Evolutionary conservation across 2,888 invertebrate species (phyloP).

Genomic region (Agriopis aurantiaria): DNA sequence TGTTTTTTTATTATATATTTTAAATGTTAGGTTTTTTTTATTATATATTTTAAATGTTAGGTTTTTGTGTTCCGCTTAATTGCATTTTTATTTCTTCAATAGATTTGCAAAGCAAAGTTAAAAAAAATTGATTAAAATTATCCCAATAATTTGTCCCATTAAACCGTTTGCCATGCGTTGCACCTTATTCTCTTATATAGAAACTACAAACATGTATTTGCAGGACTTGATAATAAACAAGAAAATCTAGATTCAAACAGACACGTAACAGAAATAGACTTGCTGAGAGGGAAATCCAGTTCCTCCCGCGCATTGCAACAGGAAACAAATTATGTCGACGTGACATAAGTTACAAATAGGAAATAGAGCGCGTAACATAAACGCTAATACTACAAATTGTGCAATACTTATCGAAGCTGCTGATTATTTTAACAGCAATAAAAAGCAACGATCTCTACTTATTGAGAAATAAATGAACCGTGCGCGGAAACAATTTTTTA

Average conservation of each 20-base stretch:
- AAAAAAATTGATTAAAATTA: no score
- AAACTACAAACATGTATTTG: background rate
- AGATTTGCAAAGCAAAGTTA: no score
- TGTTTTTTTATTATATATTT: no score
- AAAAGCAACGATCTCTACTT: constrained; percentile 39
- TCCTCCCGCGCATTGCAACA: constrained; percentile 42
- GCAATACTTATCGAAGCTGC: constrained; percentile 48
- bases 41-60: no score
- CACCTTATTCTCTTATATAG: background rate
- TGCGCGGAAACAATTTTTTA: constrained; percentile 61
- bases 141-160: no score
- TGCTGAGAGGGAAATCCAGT: constrained; percentile 43
- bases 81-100: no score
- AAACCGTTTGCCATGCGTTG: background rate
- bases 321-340: constrained; percentile 38
- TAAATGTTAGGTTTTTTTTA: no score
- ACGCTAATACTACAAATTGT: constrained; percentile 52
- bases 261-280: constrained; percentile 28
- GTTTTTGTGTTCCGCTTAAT: no score
- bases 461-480: constrained; percentile 65
- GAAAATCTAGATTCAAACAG: constrained; percentile 25
- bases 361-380: constrained; percentile 47
- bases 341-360: constrained; percentile 52
- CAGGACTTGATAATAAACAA: constrained; percentile 10
- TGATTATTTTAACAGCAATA: constrained; percentile 44